A percentile compares a stretch with the other conserved stretches of the same genome.
Conservation (phyloP, 2,797 vertebrate species). For the Chanos chanos region DNA sequence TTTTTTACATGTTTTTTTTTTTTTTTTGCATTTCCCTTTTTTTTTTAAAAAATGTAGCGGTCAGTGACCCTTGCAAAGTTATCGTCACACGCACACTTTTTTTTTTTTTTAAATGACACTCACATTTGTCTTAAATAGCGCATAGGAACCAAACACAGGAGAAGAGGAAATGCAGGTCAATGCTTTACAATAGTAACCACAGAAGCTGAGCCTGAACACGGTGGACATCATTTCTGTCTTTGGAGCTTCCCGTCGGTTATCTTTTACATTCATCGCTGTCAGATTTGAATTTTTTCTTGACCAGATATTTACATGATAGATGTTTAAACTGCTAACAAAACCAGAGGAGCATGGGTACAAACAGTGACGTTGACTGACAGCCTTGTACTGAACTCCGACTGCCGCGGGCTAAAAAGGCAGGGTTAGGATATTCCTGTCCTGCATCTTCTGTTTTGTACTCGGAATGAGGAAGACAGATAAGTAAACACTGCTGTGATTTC, state of each 20-base stretch:
- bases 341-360: slow-evolving; percentile 39
- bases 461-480: not conserved
- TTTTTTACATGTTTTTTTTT: slow-evolving; percentile 20
- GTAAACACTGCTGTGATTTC: no score
- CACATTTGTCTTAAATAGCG: no score
- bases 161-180: not conserved
- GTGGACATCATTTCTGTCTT: no score
- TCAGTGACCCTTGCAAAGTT: no score
- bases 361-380: slow-evolving; percentile 42
- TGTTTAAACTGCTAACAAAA: slow-evolving; percentile 26
- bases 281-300: not conserved
- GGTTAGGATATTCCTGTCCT: slow-evolving; percentile 48
- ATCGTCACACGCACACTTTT: no score
- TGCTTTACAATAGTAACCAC: no score
- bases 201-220: no score
- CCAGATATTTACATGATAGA: slow-evolving; percentile 12
- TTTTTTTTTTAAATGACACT: no score
- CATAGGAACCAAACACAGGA: no score
- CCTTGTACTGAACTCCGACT: slow-evolving; percentile 26
- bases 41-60: no score
- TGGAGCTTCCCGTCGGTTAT: not conserved
- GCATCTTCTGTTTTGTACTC: slow-evolving; percentile 27
- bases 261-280: not conserved
- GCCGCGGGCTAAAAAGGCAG: slow-evolving; percentile 53
- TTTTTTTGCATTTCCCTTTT: no score